Evolutionary conservation across 2,113 vertebrate genomes (phyloP).

Genomic region (Struthidea cinerea): DNA sequence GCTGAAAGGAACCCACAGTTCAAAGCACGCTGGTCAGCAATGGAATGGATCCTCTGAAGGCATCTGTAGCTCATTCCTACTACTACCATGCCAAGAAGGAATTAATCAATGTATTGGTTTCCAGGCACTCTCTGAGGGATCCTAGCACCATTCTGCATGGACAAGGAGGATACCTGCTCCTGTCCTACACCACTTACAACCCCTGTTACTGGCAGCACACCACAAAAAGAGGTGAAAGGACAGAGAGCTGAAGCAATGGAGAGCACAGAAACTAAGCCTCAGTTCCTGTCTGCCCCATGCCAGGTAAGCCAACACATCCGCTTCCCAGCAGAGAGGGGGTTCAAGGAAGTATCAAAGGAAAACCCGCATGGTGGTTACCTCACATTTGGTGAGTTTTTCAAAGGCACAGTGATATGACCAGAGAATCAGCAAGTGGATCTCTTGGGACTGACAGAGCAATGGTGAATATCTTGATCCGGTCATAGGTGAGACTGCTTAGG

Average conservation of each 20-base stretch:
- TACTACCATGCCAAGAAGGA: not conserved
- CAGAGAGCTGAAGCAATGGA: not conserved
- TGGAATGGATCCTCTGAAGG: not conserved
- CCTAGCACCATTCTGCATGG: not conserved
- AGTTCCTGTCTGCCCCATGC: not conserved
- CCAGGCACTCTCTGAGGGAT: not conserved
- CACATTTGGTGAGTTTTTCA: not conserved
- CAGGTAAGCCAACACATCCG: accelerated
- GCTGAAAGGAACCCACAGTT: not conserved
- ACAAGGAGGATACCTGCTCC: not conserved
- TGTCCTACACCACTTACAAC: not conserved
- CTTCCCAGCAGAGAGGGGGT: not conserved
- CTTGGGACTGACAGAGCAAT: not conserved
- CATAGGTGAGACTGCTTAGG: not conserved
- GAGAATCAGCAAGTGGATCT: not conserved
- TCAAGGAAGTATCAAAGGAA: not conserved
- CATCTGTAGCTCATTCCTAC: not conserved
- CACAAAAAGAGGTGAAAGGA: not conserved
- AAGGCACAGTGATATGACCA: not conserved
- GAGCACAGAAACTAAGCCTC: not conserved
- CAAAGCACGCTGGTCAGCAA: not conserved
- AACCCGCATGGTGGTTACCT: not conserved
- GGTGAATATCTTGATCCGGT: not conserved
- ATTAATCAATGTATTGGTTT: not conserved
- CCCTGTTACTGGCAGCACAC: not conserved